Evolutionary conservation across 1,140 invertebrate species (phyloP).

Genomic region (Streblospio benedicti): DNA sequence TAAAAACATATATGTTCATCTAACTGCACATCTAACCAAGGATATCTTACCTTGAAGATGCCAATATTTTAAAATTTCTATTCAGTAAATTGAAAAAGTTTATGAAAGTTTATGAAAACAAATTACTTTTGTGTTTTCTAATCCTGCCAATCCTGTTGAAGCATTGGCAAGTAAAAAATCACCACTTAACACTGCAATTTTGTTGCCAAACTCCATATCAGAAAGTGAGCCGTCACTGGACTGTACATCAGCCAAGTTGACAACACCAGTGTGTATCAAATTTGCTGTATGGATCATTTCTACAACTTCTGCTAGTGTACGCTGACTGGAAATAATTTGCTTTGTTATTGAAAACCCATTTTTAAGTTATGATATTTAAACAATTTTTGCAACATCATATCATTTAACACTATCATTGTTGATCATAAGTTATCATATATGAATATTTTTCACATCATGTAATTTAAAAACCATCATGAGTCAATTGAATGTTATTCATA

Average conservation of each 20-base stretch:
- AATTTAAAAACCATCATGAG: background rate
- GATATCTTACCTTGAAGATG: background rate
- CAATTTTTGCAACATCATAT: too few species aligned
- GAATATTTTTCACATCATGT: background rate
- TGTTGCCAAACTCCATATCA: conserved; percentile 88
- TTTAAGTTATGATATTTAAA: too few species aligned
- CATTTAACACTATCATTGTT: too few species aligned
- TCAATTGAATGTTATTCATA: too few species aligned
- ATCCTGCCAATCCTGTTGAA: conserved; percentile 71
- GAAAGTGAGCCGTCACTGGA: conserved; percentile 50
- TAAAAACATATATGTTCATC: too few species aligned
- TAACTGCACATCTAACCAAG: too few species aligned
- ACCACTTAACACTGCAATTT: conserved; percentile 84
- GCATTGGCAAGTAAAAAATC: conserved; percentile 87
- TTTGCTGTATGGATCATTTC: conserved; percentile 46
- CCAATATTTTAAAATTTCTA: background rate
- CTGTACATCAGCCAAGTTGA: conserved; percentile 60
- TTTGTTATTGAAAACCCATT: too few species aligned
- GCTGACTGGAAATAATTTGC: conserved; percentile 47
- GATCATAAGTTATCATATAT: too few species aligned
- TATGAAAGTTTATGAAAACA: background rate
- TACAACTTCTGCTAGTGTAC: conserved; percentile 43
- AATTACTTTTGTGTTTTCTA: conserved; percentile 62
- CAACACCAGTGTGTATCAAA: conserved; percentile 48
- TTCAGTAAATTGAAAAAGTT: background rate